A percentile compares a stretch with the other conserved stretches of the same genome.
Evolutionary conservation across 2,113 vertebrate genomes (phyloP).

Genomic region (Tachysurus fulvidraco): DNA sequence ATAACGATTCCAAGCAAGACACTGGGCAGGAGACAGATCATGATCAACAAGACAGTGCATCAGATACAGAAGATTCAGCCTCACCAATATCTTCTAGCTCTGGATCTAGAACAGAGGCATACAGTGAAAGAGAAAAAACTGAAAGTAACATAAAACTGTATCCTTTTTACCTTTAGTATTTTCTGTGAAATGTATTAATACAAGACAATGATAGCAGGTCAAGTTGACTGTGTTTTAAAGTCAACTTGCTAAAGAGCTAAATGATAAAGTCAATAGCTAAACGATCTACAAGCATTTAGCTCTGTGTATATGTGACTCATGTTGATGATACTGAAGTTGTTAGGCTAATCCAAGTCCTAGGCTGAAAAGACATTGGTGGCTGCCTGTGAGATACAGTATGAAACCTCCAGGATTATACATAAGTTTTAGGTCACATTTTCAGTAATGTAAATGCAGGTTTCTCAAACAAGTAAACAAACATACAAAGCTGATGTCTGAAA

Average conservation of each 20-base stretch:
- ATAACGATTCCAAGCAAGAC: constrained; percentile 17
- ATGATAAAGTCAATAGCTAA: too few species aligned
- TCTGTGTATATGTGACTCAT: background rate
- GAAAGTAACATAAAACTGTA: constrained; percentile 70
- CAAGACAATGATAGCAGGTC: background rate
- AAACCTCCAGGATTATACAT: background rate
- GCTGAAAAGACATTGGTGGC: background rate
- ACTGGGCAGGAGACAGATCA: background rate
- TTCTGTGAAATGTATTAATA: background rate
- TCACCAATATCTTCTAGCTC: constrained; percentile 8
- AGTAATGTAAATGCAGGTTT: background rate
- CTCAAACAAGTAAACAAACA: background rate
- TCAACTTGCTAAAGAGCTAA: too few species aligned
- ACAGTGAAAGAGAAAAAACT: background rate
- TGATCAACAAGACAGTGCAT: constrained; percentile 5
- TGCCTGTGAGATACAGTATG: background rate
- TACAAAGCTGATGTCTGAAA: background rate
- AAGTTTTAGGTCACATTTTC: background rate
- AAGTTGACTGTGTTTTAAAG: background rate
- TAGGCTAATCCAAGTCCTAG: background rate
- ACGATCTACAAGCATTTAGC: background rate
- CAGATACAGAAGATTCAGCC: constrained; percentile 34
- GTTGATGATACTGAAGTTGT: background rate
- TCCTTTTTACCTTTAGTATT: constrained; percentile 74
- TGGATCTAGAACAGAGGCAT: constrained; percentile 8